Base-by-base conservation (phyloP, 1,140 invertebrate species). In the Lucilia sericata region DNA sequence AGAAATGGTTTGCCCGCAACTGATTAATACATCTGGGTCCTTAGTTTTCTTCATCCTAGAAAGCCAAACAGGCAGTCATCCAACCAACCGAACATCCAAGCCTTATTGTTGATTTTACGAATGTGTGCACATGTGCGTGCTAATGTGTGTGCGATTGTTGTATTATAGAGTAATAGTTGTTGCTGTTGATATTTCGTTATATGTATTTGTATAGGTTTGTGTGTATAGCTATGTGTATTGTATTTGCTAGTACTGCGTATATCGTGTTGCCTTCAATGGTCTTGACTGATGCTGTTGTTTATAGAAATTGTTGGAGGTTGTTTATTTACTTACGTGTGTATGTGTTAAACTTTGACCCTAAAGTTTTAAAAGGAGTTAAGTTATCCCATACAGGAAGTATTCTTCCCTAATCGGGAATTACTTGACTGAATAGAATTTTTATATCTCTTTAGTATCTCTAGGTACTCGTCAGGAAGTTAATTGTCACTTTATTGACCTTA, bases 241-340 rank as follows among this genome's bases (percentile, higher is more conserved):
- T n/a, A 7, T 14, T 60, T n/a, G 17, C 55, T 60, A 55, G 51
- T 55, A 12, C 10, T 55, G 51, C 51, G 12, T 30, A 30, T 30
- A 30, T 30, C 25, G 25, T 30, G 5, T 42, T 42, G 42, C 42
- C 42, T 42, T 42, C 42, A 42, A 42, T 42, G 42, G 17, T n/a
- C 55, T 60, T 60, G 55, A 60, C 55, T 60, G 55, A 60, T 60
- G 55, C 55, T 60, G 55, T 60, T 42, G 55, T 60, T 60, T 60
- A n/a, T 60, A 60, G 55, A 60, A 60, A 60, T n/a, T 17, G n/a
- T 60, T n/a, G 12, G n/a, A 60, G 51, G 51, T n/a, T 60, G 51
- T 60, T 5, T 60, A n/a, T 17, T 60, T 60, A n/a, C 17, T 60
- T 2, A 12, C 5, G 2, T 60, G 13, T 14, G 51, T n/a, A 17